Evolutionary conservation across 2,797 vertebrate genomes (phyloP), one percentile per base, ranked within the genome.

Genomic region (Argyrosomus regius): DNA sequence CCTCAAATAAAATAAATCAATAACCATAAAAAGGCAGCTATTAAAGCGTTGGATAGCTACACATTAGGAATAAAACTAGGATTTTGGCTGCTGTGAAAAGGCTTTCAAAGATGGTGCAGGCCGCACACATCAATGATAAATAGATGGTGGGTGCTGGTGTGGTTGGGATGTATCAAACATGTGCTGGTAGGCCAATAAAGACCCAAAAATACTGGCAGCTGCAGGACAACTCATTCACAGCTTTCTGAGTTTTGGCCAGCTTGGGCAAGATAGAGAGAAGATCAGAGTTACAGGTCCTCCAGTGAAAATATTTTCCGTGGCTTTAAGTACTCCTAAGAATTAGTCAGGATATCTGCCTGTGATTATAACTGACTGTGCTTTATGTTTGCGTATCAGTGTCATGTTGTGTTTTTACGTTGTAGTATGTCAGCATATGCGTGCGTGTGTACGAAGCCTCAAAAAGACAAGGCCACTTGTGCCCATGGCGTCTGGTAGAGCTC

Each of bases 401-500:
- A 49, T 64, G 80, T 77, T 78, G 74, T 85, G 61, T 81, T 79
- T 83, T 80, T 26, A 68, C 24, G 48, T 54, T 43, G 43, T 64
- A 78, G 57, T 69, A 73, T 65, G 80, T 85, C 53, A 3, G 66
- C 72, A 85, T 86, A 81, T 88, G 87, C 35, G 8, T 92, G 91
- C 77, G 84, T 91, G 91, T 87, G 81, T 90, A 73, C 49, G 61
- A 78, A 87, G 85, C 90, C 90, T 90, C 84, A 90, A 79, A 83
- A 88, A 93, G 87, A 91, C 86, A 77, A 87, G 89, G 88, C 86
- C 89, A 84, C 88, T 93, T 81, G 92, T 92, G 93, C 93, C 91
- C 75, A 77, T 93, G 93, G 94, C 91, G 88, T 95, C 90, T 93
- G 91, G 76, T 87, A 61, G 89, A 91, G 93, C 93, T 94, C 93